Evolutionary conservation across 2,797 vertebrate species (phyloP), one percentile per base, ranked within the genome.

Genomic region (Danionella dracula): DNA sequence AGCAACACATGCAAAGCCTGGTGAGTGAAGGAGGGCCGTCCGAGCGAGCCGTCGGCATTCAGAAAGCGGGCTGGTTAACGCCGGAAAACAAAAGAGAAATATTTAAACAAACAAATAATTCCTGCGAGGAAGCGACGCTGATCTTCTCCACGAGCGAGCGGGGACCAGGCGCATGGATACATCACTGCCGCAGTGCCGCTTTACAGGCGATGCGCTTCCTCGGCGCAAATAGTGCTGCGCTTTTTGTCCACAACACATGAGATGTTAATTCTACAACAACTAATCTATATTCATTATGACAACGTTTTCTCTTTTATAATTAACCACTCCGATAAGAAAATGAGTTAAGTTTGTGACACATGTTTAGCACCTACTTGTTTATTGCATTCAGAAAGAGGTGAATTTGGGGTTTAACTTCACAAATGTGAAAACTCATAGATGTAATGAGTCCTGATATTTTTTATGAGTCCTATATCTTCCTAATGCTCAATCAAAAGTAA

Each of bases 1-100:
- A 89, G 78, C 84, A 88, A 90, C 84, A 88, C 86, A 88, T 87
- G 89, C 89, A 88, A 90, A 89, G 85, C 86, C 88, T 86, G 83
- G 84, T 82, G 81, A 86, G 86, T 84, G 82, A 42, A 62, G 77
- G 80, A 83, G 41, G 42, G 51, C 67, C 84, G 80, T 88, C 84
- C 87, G 79, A 85, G 78, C 73, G 86, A 88, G 82, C 86, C 86
- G 86, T 84, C 84, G 84, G 81, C 82, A 87, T 84, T 81, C 84
- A 78, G 77, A 84, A 78, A 83, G 66, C 58, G 69, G 42, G 29
- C 59, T 49, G 83, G 58, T 57, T 49, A 67, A 56, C 37, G 57
- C 75, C 72, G 74, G 63, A 77, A 84, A 81, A 82, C 82, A 73
- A 76, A 66, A 77, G 73, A 34, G 78, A 79, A 78, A 72, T 81